phyloP scores from a whole-genome alignment of 2,113 vertebrate genomes.

The Dipodomys ordii region DNA sequence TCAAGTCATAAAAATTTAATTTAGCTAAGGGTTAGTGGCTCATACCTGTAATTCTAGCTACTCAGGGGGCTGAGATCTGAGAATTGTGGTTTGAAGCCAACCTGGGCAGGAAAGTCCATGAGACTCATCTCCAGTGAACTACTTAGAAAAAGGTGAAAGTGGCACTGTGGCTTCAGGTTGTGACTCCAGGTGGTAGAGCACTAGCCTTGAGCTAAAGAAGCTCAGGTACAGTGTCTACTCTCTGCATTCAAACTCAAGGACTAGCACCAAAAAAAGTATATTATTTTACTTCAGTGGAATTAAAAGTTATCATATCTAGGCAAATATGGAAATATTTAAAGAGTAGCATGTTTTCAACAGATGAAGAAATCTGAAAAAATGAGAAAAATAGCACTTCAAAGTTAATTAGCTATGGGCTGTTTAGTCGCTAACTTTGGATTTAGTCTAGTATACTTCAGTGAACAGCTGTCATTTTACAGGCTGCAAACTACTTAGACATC shows the following conservation, averaged over 20 bases:
- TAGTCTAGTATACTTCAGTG: conserved; percentile 38
- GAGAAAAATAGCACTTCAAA: conserved; percentile 37
- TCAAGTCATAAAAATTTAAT: neutral
- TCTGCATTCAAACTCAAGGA: too few species aligned
- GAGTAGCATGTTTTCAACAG: neutral
- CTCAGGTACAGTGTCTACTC: too few species aligned
- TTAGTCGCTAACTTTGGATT: conserved; percentile 9
- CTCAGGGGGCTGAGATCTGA: too few species aligned
- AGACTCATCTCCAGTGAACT: too few species aligned
- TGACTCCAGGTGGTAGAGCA: too few species aligned
- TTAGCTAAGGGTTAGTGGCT: too few species aligned
- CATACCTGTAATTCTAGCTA: too few species aligned
- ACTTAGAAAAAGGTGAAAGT: too few species aligned
- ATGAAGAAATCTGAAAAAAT: conserved; percentile 35
- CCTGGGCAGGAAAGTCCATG: too few species aligned
- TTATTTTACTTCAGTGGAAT: neutral
- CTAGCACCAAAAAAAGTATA: neutral
- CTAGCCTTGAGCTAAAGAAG: too few species aligned
- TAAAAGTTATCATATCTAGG: neutral
- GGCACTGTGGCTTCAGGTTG: too few species aligned
- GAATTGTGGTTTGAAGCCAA: too few species aligned
- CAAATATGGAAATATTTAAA: conserved; percentile 36
- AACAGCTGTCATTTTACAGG: conserved; percentile 85
- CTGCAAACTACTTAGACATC: conserved; percentile 99
- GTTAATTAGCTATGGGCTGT: conserved; percentile 13